Percentiles rank a stretch among this genome's conserved stretches.
Evolutionary conservation across 30 jellyfish, hydroid and myxozoan genomes (phyloP).

Genomic region (Euphysa ruthae): DNA sequence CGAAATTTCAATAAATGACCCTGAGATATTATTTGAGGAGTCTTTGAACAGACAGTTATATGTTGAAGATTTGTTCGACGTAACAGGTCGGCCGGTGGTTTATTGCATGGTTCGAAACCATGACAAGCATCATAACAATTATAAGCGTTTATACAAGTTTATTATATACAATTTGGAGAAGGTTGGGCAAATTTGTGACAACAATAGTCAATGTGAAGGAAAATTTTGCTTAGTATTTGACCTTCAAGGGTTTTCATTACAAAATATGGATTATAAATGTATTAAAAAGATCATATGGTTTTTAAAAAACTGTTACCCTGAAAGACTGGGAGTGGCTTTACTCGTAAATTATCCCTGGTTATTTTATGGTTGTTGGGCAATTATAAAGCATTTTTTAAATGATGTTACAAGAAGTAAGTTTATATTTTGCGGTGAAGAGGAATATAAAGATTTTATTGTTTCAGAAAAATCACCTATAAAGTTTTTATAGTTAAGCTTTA

Average conservation of each 20-base stretch:
- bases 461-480: too few relatives aligned
- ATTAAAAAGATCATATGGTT: slow-evolving; percentile 67
- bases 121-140: slow-evolving; percentile 10
- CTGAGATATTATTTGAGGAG: slow-evolving; percentile 47
- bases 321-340: slow-evolving; percentile 81
- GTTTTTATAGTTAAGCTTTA: too few relatives aligned
- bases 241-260: slow-evolving; percentile 52
- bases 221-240: slow-evolving; percentile 50
- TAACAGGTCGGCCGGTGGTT: slow-evolving; percentile 58
- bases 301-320: slow-evolving; percentile 90
- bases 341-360: slow-evolving; percentile 85
- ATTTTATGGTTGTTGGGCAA: slow-evolving; percentile 90
- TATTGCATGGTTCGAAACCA: not conserved
- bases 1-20: slow-evolving; percentile 30
- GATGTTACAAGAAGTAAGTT: slow-evolving; percentile 89
- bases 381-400: slow-evolving; percentile 70
- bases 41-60: slow-evolving; percentile 34
- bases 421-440: slow-evolving; percentile 54
- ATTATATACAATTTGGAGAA: slow-evolving; percentile 34
- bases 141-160: slow-evolving; percentile 7
- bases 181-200: slow-evolving; percentile 41
- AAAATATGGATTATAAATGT: slow-evolving; percentile 76
- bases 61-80: slow-evolving; percentile 36
- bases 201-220: slow-evolving; percentile 43
- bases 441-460: slow-evolving; percentile 58